A percentile compares a stretch with the other conserved stretches of the same genome.
Conservation (phyloP, 2,888 invertebrate species). For the Sinopyrophorus schimmeli region DNA sequence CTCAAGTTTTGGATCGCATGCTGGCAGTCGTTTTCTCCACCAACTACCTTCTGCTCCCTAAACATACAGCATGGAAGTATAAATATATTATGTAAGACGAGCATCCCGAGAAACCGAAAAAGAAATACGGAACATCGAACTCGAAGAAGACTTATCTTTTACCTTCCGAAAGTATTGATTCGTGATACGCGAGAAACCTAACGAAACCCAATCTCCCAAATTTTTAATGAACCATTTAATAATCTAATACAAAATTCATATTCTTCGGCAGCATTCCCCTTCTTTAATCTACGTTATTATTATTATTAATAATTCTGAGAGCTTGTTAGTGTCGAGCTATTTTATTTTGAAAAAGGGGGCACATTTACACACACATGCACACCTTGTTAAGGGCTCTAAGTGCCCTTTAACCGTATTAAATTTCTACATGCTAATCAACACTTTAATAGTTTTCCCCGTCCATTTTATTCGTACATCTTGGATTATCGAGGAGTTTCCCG, state of each 20-base stretch:
- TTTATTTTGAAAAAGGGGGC: too few relatives aligned
- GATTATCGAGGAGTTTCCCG: too few relatives aligned
- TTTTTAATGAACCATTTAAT: not conserved
- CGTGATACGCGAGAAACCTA: conserved; percentile 1
- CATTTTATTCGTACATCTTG: too few relatives aligned
- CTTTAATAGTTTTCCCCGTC: too few relatives aligned
- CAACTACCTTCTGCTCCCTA: conserved; percentile 28
- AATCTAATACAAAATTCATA: not conserved
- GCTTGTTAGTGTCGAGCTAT: too few relatives aligned
- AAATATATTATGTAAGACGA: conserved; percentile 26
- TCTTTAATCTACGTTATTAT: too few relatives aligned
- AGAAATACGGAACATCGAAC: conserved; percentile 10
- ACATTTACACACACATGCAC: too few relatives aligned
- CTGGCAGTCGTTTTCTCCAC: conserved; percentile 30
- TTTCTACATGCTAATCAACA: too few relatives aligned
- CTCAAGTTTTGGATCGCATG: conserved; percentile 33
- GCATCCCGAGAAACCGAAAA: conserved; percentile 14
- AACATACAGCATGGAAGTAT: conserved; percentile 30
- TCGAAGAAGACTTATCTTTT: conserved; percentile 14
- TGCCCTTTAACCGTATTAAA: too few relatives aligned
- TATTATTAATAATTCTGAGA: too few relatives aligned
- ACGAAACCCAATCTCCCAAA: not conserved
- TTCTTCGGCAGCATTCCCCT: too few relatives aligned
- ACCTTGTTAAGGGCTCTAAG: too few relatives aligned
- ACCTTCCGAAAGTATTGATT: conserved; percentile 16